phyloP scores from a whole-genome alignment of 1,140 invertebrate species.

The Hycleus cichorii region DNA sequence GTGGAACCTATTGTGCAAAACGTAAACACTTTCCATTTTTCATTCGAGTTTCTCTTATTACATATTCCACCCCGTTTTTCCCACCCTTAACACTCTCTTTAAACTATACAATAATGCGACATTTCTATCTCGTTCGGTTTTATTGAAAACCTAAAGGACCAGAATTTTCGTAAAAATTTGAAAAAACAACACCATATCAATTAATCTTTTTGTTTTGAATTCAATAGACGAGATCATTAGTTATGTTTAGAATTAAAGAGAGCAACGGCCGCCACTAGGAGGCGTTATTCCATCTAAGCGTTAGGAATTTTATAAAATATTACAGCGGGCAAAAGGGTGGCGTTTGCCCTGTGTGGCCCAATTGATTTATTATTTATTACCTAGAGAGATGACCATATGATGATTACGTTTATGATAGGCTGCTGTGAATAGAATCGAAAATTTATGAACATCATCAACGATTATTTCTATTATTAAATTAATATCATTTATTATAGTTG shows the following conservation, averaged over 20 bases:
- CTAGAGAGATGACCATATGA: slow-evolving; percentile 1
- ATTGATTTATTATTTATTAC: slow-evolving; percentile 14
- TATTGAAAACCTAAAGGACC: slow-evolving; percentile 2
- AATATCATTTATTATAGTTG: too few species aligned
- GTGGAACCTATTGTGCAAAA: slow-evolving; percentile 10
- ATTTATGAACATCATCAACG: not conserved
- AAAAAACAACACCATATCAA: too few species aligned
- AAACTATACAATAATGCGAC: slow-evolving; percentile 8
- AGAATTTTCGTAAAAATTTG: not conserved
- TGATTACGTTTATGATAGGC: slow-evolving; percentile 4
- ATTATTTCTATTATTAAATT: too few species aligned
- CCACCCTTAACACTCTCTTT: not conserved
- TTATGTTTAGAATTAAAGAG: too few species aligned
- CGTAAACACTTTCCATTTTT: slow-evolving; percentile 21
- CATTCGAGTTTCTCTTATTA: slow-evolving; percentile 9
- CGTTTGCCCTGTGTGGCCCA: slow-evolving; percentile 2
- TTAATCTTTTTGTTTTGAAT: too few species aligned
- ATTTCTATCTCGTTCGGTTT: slow-evolving; percentile 7
- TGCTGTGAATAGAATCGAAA: slow-evolving; percentile 4
- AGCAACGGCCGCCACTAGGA: too few species aligned
- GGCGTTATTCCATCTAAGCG: too few species aligned
- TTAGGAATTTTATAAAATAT: too few species aligned
- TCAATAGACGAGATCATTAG: too few species aligned
- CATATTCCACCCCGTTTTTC: too few species aligned
- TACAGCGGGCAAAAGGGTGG: not conserved